Conservation (phyloP, 2,797 vertebrate genomes). For the Limosa lapponica region DNA sequence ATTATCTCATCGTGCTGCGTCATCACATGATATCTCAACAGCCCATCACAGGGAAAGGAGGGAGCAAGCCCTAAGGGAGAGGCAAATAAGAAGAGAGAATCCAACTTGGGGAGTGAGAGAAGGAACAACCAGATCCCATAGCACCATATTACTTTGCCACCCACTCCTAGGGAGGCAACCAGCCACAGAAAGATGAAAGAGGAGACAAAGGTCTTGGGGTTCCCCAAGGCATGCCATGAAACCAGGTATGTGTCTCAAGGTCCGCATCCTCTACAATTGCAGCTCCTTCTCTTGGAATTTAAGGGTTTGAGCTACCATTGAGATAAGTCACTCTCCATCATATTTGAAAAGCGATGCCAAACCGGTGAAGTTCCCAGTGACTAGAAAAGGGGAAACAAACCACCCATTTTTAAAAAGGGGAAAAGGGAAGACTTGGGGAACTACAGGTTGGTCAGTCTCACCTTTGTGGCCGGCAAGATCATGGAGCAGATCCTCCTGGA, state of each 20-base stretch:
- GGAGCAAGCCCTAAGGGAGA: background rate
- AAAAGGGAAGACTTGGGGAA: background rate
- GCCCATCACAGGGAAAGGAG: background rate
- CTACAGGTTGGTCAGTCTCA: background rate
- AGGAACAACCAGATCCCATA: background rate
- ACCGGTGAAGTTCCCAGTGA: background rate
- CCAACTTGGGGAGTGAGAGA: background rate
- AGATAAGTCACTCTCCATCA: background rate
- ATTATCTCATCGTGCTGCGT: conserved; percentile 19
- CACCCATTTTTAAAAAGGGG: background rate
- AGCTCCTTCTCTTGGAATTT: background rate
- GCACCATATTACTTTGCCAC: background rate
- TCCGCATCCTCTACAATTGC: background rate
- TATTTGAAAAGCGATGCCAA: background rate
- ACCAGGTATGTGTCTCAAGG: background rate
- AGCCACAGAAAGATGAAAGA: background rate
- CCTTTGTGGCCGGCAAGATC: background rate
- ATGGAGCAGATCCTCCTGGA: background rate
- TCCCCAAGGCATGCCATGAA: background rate
- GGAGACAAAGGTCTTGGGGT: background rate
- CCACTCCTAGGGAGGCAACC: accelerated
- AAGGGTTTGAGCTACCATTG: background rate
- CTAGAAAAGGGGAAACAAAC: background rate
- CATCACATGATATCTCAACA: conserved; percentile 2
- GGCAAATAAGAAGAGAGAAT: background rate